A percentile compares a stretch with the other conserved stretches of the same genome.
phyloP scores from a whole-genome alignment of 2,113 vertebrate species.

The Vanacampus margaritifer region DNA sequence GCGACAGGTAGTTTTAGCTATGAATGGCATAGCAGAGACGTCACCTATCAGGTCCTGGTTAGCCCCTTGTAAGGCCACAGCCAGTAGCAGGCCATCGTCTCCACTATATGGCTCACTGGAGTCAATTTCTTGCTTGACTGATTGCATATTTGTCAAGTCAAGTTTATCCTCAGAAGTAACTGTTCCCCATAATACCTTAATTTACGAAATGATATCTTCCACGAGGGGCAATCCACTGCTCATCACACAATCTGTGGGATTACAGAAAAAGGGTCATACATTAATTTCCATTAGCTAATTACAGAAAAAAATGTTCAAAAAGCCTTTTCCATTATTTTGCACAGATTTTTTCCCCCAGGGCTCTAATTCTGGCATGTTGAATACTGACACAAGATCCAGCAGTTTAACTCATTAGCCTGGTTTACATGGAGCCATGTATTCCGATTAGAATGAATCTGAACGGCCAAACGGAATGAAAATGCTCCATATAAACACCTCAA shows the following conservation, averaged over 20 bases:
- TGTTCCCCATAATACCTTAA: constrained; percentile 34
- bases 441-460: too few species aligned
- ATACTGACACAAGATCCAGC: too few species aligned
- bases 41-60: constrained; percentile 55
- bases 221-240: constrained; percentile 13
- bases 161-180: constrained; percentile 33
- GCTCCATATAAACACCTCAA: too few species aligned
- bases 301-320: neutral
- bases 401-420: neutral
- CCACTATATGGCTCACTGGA: constrained; percentile 69
- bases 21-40: constrained; percentile 59
- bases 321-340: neutral
- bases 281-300: neutral
- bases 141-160: constrained; percentile 80
- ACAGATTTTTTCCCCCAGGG: neutral
- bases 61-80: constrained; percentile 75
- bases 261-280: constrained; percentile 9
- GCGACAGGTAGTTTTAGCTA: constrained; percentile 78
- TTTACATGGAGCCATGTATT: too few species aligned
- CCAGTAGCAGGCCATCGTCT: constrained; percentile 80
- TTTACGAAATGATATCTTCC: constrained; percentile 12
- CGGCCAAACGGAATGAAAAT: too few species aligned
- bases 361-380: neutral
- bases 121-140: constrained; percentile 84
- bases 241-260: constrained; percentile 41